These are phyloP conservation scores for Sisyra nigra DNA, from an alignment of 2,888 invertebrate genomes.

Conservation along the genomic window DNA sequence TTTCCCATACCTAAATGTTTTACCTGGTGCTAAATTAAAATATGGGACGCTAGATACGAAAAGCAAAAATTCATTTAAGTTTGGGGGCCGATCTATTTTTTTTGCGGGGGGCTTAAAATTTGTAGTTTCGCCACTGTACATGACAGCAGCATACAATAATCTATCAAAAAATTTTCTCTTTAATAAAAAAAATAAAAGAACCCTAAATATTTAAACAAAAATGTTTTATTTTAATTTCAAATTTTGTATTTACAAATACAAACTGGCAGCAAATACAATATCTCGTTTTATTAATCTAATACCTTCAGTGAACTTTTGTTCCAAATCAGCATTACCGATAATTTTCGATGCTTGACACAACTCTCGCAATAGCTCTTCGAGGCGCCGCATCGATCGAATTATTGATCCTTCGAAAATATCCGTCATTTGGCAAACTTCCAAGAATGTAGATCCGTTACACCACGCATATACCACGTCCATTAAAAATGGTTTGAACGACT, in stretches of 20 bases:
- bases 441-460: constrained; percentile 86
- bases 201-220: too few relatives aligned
- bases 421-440: constrained; percentile 88
- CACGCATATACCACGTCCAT: constrained; percentile 97
- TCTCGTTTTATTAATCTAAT: constrained; percentile 88
- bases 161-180: too few relatives aligned
- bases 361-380: constrained; percentile 92
- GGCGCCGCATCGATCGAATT: constrained; percentile 82
- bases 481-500: constrained; percentile 81
- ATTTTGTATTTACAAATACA: constrained; percentile 56
- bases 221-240: too few relatives aligned
- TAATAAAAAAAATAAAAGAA: too few relatives aligned
- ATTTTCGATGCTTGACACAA: constrained; percentile 92
- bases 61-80: too few relatives aligned
- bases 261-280: constrained; percentile 98
- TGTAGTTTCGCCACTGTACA: too few relatives aligned
- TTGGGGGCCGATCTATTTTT: too few relatives aligned
- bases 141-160: too few relatives aligned
- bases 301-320: constrained; percentile 88
- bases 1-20: too few relatives aligned
- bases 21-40: too few relatives aligned
- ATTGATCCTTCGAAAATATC: constrained; percentile 91
- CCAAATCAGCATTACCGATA: constrained; percentile 89
- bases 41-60: too few relatives aligned
- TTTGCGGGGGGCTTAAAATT: too few relatives aligned